Conservation (phyloP, 2,797 vertebrate genomes). For the Chelonia mydas region DNA sequence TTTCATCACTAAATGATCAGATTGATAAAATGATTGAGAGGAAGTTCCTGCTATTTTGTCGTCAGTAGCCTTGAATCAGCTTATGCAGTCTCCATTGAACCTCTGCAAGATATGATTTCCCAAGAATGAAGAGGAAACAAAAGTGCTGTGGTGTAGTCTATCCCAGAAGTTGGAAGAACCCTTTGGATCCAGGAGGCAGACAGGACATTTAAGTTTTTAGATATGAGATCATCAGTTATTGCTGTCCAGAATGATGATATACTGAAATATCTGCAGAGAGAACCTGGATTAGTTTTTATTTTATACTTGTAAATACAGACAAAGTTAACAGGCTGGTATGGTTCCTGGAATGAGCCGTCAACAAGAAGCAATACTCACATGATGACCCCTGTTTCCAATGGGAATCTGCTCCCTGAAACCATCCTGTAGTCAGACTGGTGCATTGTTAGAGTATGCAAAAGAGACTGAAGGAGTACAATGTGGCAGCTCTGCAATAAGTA, state of each 20-base stretch:
- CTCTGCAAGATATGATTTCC: background rate
- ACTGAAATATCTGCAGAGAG: background rate
- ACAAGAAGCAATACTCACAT: background rate
- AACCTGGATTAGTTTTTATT: background rate
- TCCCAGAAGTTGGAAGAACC: background rate
- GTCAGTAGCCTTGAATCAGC: no score
- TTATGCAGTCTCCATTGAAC: background rate
- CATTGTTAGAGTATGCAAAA: background rate
- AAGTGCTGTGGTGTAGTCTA: background rate
- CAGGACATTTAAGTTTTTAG: background rate
- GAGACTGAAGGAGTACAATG: background rate
- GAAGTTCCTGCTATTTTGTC: no score
- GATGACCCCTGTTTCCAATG: background rate
- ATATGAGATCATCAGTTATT: fast-evolving
- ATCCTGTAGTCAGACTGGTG: background rate
- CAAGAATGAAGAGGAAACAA: background rate
- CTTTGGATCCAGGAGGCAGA: no score
- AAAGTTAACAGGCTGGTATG: background rate
- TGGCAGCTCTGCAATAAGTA: background rate
- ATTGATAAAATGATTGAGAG: no score
- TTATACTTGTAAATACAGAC: background rate
- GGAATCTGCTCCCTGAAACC: background rate
- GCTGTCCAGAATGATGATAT: background rate
- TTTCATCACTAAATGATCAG: no score
- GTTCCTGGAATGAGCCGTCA: background rate